Conservation (phyloP, 2,113 vertebrate species). For the Rhinoptilus africanus region DNA sequence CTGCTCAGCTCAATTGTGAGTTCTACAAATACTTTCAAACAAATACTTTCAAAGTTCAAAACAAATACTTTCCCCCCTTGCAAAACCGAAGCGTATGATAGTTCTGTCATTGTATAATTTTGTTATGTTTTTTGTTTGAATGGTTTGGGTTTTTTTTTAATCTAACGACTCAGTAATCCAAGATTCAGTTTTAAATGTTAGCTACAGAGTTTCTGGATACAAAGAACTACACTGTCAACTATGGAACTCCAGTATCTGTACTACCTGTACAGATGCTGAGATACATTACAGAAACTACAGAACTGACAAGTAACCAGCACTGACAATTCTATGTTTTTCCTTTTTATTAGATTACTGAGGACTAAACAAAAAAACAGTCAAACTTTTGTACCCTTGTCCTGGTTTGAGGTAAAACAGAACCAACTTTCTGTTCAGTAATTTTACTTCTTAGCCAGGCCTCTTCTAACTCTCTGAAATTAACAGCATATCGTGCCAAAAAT, state of each 20-base stretch:
- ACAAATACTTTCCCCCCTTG: background rate
- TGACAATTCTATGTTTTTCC: background rate
- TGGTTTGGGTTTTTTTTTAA: background rate
- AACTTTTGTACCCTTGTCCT: background rate
- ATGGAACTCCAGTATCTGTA: background rate
- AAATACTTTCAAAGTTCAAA: background rate
- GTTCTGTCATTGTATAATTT: background rate
- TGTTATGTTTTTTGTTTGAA: background rate
- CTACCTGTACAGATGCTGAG: background rate
- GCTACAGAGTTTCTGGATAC: background rate
- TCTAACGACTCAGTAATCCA: background rate
- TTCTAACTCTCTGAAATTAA: no score
- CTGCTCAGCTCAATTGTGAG: background rate
- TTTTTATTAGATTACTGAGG: background rate
- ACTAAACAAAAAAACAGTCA: background rate
- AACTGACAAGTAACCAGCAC: background rate
- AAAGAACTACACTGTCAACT: background rate
- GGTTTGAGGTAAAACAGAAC: no score
- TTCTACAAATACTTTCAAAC: background rate
- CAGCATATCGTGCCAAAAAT: no score
- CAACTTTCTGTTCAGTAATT: no score
- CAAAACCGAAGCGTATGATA: background rate
- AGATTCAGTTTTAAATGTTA: background rate
- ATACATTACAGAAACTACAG: background rate
- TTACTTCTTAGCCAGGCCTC: no score